Evolutionary conservation across 2,113 vertebrate genomes (phyloP).

Genomic region (Delphinus delphis): DNA sequence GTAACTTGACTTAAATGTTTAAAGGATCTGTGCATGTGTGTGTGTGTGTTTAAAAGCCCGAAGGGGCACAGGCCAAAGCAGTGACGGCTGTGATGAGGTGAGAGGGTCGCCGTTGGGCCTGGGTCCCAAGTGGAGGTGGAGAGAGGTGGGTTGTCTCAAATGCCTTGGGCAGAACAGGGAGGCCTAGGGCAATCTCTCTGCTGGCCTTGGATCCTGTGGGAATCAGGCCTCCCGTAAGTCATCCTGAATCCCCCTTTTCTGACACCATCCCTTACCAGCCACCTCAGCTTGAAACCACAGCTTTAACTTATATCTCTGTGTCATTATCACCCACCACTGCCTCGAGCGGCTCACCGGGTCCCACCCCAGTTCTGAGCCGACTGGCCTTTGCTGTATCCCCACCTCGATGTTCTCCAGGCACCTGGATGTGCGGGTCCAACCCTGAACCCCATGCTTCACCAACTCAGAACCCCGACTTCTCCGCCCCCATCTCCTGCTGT

Average conservation of each 20-base stretch:
- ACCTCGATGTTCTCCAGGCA: neutral
- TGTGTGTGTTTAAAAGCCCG: neutral
- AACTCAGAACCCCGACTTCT: neutral
- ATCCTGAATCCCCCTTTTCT: neutral
- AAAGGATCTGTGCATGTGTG: neutral
- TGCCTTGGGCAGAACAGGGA: neutral
- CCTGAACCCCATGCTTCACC: neutral
- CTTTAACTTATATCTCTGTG: neutral
- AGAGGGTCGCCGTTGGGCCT: neutral
- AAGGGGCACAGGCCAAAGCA: too few relatives aligned
- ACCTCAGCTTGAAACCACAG: neutral
- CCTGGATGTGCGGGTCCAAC: neutral
- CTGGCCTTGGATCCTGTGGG: neutral
- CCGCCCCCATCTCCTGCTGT: rapidly evolving
- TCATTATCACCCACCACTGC: neutral
- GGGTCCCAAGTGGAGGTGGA: neutral
- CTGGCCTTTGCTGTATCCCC: neutral
- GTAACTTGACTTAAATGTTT: neutral
- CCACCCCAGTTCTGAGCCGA: neutral
- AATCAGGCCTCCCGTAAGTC: neutral
- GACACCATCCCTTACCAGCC: neutral
- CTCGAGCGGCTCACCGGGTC: neutral
- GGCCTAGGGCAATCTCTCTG: neutral
- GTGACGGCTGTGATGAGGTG: neutral
- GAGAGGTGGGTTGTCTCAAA: neutral